A percentile compares a stretch with the other conserved stretches of the same genome.
phyloP scores from a whole-genome alignment of 1,140 invertebrate genomes.

The Brachionus rotundiformis region DNA sequence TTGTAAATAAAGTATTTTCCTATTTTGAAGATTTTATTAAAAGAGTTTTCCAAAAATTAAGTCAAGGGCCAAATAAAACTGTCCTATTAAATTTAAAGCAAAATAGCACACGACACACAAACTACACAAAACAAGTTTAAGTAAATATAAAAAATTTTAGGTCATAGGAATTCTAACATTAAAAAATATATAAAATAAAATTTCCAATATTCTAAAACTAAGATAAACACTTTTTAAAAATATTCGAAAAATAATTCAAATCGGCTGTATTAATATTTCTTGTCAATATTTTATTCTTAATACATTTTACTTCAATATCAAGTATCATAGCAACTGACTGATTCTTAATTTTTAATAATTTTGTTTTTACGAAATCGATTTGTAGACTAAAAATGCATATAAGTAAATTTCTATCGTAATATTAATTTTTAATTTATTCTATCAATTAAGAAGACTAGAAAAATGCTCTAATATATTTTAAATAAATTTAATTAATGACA shows the following conservation, averaged over 20 bases:
- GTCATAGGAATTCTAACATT: not conserved
- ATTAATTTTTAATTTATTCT: too few relatives aligned
- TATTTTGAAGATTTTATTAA: not conserved
- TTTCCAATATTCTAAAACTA: not conserved
- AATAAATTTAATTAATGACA: too few relatives aligned
- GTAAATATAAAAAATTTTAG: not conserved
- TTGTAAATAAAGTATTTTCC: not conserved
- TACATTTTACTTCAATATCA: not conserved
- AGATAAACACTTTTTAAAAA: too few relatives aligned
- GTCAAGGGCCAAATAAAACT: not conserved
- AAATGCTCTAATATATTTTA: too few relatives aligned
- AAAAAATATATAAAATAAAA: not conserved
- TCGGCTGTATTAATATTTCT: too few relatives aligned
- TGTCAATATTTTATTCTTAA: not conserved
- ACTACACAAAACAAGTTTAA: not conserved
- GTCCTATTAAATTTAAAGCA: not conserved
- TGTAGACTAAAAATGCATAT: not conserved
- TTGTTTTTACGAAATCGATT: not conserved
- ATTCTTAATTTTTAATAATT: not conserved
- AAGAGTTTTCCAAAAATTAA: too few relatives aligned
- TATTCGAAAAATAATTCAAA: too few relatives aligned
- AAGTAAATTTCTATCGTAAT: too few relatives aligned
- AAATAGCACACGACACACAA: not conserved
- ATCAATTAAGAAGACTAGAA: too few relatives aligned
- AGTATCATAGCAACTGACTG: not conserved